These are phyloP conservation scores for Hexactinellida sp. DNA, from an alignment of 37 sponge, comb jelly and placozoan species.

Conservation along the genomic window DNA sequence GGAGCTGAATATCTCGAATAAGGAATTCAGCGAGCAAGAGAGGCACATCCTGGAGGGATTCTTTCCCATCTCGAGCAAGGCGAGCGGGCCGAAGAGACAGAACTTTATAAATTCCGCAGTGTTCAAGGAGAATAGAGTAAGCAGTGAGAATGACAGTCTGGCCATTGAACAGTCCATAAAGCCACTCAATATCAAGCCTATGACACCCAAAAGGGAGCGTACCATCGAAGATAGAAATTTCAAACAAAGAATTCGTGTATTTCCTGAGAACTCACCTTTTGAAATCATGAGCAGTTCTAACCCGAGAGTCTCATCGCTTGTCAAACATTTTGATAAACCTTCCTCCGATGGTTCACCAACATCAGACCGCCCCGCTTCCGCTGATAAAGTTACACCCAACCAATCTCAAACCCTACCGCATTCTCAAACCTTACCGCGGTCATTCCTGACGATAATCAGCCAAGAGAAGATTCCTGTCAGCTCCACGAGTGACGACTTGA, in stretches of 20 bases:
- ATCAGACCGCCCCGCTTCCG: not conserved
- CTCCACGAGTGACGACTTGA: not conserved
- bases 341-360: not conserved
- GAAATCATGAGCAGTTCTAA: not conserved
- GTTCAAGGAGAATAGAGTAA: not conserved
- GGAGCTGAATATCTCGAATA: not conserved
- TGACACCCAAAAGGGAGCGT: not conserved
- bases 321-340: not conserved
- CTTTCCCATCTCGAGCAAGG: not conserved
- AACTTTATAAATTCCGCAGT: constrained; percentile 6
- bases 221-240: not conserved
- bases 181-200: not conserved
- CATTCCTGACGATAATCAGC: not conserved
- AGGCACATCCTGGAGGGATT: not conserved
- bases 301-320: not conserved
- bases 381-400: not conserved
- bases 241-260: not conserved
- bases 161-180: not conserved
- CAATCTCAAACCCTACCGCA: not conserved
- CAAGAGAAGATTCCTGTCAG: not conserved
- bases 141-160: not conserved
- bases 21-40: not conserved
- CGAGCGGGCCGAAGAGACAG: not conserved
- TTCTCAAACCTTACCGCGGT: not conserved
- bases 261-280: not conserved